Evolutionary conservation across 2,888 invertebrate genomes (phyloP).

Genomic region (Cenopis cana): DNA sequence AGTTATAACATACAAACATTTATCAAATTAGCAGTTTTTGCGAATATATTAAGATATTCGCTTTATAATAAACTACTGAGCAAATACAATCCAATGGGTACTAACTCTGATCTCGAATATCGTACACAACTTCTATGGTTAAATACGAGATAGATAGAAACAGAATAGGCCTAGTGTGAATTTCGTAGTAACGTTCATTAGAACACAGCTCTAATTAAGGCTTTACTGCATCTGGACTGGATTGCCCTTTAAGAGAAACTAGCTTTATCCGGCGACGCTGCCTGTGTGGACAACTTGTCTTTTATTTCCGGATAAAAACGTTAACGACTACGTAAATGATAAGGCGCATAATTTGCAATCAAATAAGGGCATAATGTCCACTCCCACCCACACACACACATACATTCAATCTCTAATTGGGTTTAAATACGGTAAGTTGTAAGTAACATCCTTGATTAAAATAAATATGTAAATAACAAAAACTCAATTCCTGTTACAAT

Average conservation of each 20-base stretch:
- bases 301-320: background rate
- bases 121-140: background rate
- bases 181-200: constrained; percentile 44
- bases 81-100: background rate
- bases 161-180: constrained; percentile 42
- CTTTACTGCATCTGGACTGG: constrained; percentile 31
- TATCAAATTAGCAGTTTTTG: background rate
- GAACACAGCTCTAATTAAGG: constrained; percentile 41
- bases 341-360: background rate
- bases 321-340: background rate
- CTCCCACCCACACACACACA: background rate
- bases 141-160: background rate
- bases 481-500: background rate
- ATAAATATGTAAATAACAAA: background rate
- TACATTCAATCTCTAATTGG: background rate
- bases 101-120: background rate
- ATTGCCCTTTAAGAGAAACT: constrained; percentile 21
- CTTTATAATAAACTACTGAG: background rate
- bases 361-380: constrained; percentile 1
- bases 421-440: background rate
- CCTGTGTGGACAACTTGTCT: background rate
- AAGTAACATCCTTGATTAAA: background rate
- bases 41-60: background rate
- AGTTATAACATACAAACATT: background rate
- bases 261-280: constrained; percentile 23